phyloP scores from a whole-genome alignment of 2,888 invertebrate genomes.

The Meta bourneti region DNA sequence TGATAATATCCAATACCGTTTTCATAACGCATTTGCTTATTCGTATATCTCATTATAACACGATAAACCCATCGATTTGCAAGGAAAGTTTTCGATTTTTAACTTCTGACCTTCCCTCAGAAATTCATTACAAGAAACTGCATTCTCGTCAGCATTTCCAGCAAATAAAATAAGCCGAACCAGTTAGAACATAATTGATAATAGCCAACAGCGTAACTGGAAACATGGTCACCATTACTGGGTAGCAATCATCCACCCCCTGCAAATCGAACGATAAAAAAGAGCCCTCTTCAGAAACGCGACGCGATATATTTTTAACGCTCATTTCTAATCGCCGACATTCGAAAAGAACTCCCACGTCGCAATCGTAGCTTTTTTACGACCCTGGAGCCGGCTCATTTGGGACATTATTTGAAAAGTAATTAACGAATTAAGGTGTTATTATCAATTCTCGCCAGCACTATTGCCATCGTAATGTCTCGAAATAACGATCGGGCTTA shows the following conservation, averaged over 20 bases:
- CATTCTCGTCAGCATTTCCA: no score
- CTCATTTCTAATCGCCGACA: slow-evolving; percentile 32
- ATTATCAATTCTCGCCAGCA: slow-evolving; percentile 60
- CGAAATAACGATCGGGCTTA: slow-evolving; percentile 60
- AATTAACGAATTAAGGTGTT: slow-evolving; percentile 68
- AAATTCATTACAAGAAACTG: no score
- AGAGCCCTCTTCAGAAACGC: not conserved
- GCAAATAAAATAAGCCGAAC: not conserved
- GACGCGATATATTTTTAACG: slow-evolving; percentile 27
- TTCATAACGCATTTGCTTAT: no score
- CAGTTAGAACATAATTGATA: not conserved
- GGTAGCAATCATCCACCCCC: not conserved
- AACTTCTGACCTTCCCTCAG: no score
- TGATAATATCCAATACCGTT: no score
- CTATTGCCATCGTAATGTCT: slow-evolving; percentile 61
- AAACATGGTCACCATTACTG: not conserved
- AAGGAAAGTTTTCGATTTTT: no score
- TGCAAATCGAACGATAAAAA: not conserved
- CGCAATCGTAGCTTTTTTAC: slow-evolving; percentile 13
- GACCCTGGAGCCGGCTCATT: slow-evolving; percentile 31
- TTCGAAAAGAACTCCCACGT: slow-evolving; percentile 19
- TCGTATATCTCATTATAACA: no score
- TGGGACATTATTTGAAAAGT: slow-evolving; percentile 70
- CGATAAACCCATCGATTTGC: no score
- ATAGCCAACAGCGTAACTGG: not conserved